Evolutionary conservation across 2,888 invertebrate genomes (phyloP).

Genomic region (Clostera curtula): DNA sequence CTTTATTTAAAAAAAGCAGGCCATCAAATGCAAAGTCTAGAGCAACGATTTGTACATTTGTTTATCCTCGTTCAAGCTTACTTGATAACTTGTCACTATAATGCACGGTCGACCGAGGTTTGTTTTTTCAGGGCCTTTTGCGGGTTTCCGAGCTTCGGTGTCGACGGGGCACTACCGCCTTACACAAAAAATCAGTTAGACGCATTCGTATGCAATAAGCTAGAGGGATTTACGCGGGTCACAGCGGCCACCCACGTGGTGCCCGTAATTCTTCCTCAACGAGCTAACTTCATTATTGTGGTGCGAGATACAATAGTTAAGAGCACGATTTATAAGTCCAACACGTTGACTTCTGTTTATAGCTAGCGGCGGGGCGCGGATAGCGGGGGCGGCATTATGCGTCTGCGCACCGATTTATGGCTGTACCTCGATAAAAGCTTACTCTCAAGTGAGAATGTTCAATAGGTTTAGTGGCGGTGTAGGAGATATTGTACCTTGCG

Average conservation of each 20-base stretch:
- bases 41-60: too few species aligned
- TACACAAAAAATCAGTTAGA: slow-evolving; percentile 59
- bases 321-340: slow-evolving; percentile 73
- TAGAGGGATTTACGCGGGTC: slow-evolving; percentile 59
- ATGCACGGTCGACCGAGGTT: slow-evolving; percentile 28
- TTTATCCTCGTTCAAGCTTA: too few species aligned
- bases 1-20: too few species aligned
- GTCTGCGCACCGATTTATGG: slow-evolving; percentile 70
- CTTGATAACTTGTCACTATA: too few species aligned
- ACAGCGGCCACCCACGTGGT: slow-evolving; percentile 69
- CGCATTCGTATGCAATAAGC: slow-evolving; percentile 62
- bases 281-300: slow-evolving; percentile 75
- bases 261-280: slow-evolving; percentile 69
- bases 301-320: slow-evolving; percentile 74
- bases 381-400: slow-evolving; percentile 67
- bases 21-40: too few species aligned
- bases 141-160: slow-evolving; percentile 43
- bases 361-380: slow-evolving; percentile 59
- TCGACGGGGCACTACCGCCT: slow-evolving; percentile 46
- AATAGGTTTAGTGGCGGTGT: slow-evolving; percentile 38
- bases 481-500: slow-evolving; percentile 13
- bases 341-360: slow-evolving; percentile 76
- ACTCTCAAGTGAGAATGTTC: slow-evolving; percentile 64
- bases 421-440: slow-evolving; percentile 70
- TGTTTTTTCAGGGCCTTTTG: slow-evolving; percentile 66